Conservation (phyloP, 2,113 vertebrate genomes). For the Astur gentilis region DNA sequence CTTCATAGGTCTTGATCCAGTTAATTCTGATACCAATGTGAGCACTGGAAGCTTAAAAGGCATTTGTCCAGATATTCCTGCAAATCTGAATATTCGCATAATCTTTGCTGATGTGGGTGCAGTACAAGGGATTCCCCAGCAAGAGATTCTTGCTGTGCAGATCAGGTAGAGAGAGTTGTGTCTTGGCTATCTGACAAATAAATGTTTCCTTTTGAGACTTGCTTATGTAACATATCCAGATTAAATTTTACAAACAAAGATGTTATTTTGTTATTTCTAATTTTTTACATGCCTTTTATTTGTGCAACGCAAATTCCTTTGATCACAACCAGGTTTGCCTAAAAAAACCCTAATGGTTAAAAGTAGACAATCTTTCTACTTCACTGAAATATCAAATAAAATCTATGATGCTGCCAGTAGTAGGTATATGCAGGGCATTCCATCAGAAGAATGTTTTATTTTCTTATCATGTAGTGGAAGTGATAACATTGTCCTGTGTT, state of each 20-base stretch:
- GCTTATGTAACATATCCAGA: not conserved
- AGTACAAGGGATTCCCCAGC: constrained; percentile 75
- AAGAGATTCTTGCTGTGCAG: constrained; percentile 78
- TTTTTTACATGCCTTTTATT: not conserved
- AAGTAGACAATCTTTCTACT: not conserved
- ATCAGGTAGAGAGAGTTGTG: constrained; percentile 72
- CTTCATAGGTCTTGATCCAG: not conserved
- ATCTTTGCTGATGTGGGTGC: constrained; percentile 69
- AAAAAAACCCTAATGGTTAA: not conserved
- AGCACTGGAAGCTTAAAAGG: not conserved
- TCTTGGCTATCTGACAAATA: not conserved
- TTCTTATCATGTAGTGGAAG: not conserved
- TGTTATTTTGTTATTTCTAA: not conserved
- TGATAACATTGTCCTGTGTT: not conserved
- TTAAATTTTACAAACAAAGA: not conserved
- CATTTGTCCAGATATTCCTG: constrained; percentile 78
- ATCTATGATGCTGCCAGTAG: not conserved
- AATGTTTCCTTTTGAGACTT: not conserved
- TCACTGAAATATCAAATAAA: not conserved
- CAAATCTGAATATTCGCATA: constrained; percentile 78
- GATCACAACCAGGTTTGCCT: not conserved
- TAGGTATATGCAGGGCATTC: not conserved
- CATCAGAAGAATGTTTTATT: not conserved
- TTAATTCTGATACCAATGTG: not conserved
- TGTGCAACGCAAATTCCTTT: not conserved